phyloP scores from a whole-genome alignment of 2,113 vertebrate species.

The Peromyscus leucopus region DNA sequence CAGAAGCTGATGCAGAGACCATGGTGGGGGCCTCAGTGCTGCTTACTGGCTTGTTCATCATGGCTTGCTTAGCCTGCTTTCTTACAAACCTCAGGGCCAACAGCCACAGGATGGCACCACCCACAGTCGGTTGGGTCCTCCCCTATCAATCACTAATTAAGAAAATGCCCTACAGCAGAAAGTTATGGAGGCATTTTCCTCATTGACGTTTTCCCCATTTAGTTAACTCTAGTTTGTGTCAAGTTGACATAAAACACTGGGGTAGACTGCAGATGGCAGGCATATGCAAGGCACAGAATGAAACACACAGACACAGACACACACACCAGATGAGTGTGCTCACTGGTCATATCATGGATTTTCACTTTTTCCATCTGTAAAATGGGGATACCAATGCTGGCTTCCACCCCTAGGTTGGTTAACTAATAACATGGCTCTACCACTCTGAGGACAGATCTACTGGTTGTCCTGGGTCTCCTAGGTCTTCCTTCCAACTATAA shows the following conservation, averaged over 20 bases:
- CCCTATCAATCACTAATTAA: background rate
- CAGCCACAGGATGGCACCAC: background rate
- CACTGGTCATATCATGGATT: background rate
- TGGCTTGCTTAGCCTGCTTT: background rate
- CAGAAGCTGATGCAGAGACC: background rate
- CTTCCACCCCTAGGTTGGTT: background rate
- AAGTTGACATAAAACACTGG: background rate
- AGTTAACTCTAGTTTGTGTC: background rate
- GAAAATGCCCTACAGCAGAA: background rate
- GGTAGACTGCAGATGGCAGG: background rate
- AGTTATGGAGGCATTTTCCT: background rate
- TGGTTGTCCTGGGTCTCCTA: no score
- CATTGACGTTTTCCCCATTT: background rate
- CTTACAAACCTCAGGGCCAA: background rate
- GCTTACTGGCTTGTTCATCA: background rate
- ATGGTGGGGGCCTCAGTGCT: background rate
- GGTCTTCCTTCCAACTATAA: background rate
- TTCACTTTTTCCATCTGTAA: background rate
- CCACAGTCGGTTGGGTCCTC: background rate
- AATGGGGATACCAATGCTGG: background rate
- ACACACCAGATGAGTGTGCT: background rate
- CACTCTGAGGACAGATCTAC: background rate
- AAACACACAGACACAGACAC: background rate
- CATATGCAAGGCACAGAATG: background rate
- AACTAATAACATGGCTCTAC: no score